Conservation (phyloP, 2,797 vertebrate species). For the Morelia viridis region DNA sequence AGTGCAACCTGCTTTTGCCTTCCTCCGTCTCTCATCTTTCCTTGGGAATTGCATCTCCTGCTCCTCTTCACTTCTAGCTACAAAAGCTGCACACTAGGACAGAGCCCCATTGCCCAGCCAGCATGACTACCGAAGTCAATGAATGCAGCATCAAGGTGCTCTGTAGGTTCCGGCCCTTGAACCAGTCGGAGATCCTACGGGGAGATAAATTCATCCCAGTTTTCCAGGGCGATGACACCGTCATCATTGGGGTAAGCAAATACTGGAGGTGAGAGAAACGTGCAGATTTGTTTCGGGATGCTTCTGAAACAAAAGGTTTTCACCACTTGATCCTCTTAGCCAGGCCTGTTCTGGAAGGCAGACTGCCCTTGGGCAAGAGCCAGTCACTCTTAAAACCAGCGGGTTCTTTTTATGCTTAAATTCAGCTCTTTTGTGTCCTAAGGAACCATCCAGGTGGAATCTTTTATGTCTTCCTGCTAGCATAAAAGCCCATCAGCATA, state of each 20-base stretch:
- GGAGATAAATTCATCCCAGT: slow-evolving; percentile 91
- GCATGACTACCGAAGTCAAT: slow-evolving; percentile 86
- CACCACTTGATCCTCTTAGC: background rate
- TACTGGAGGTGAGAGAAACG: background rate
- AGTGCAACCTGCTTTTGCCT: background rate
- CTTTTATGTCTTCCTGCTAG: background rate
- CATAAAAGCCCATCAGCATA: background rate
- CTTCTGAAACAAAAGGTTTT: background rate
- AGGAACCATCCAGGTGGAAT: background rate
- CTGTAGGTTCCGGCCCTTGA: slow-evolving; percentile 92
- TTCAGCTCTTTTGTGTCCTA: background rate
- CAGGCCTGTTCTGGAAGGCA: background rate
- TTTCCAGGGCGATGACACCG: slow-evolving; percentile 89
- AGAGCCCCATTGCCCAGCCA: slow-evolving; percentile 39
- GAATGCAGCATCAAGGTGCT: slow-evolving; percentile 97
- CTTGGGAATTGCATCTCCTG: background rate
- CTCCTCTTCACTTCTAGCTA: background rate
- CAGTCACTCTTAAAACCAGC: background rate
- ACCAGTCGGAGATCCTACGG: slow-evolving; percentile 86
- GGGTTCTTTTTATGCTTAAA: background rate
- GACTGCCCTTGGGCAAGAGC: background rate
- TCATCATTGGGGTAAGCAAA: slow-evolving; percentile 86
- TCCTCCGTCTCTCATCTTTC: background rate
- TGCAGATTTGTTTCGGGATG: background rate
- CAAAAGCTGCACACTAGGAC: slow-evolving; percentile 2